Evolutionary conservation across 2,113 vertebrate genomes (phyloP).

Genomic region (Piprites chloris): DNA sequence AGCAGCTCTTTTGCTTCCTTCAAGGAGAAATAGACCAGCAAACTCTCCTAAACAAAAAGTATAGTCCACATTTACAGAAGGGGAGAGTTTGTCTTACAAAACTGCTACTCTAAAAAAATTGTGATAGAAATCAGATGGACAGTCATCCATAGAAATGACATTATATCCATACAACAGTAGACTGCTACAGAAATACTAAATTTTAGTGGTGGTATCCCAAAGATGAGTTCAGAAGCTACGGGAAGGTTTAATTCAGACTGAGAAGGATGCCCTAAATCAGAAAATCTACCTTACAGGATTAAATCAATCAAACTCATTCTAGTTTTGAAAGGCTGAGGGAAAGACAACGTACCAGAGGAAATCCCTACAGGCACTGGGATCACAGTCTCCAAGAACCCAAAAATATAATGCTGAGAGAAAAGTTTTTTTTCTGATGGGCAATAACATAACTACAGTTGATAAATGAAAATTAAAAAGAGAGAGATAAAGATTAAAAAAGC

Average conservation of each 20-base stretch:
- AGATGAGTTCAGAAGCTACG: not conserved
- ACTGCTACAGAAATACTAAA: not conserved
- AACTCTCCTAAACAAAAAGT: not conserved
- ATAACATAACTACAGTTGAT: not conserved
- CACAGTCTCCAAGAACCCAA: not conserved
- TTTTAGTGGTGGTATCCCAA: not conserved
- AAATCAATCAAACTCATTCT: not conserved
- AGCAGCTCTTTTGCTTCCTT: not conserved
- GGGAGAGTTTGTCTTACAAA: not conserved
- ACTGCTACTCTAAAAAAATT: not conserved
- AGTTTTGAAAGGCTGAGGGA: not conserved
- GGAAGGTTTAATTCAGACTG: not conserved
- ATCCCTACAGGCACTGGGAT: not conserved
- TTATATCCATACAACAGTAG: not conserved
- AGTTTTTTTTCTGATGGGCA: not conserved
- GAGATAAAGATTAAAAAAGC: not conserved
- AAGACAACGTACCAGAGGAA: not conserved
- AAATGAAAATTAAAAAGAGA: not conserved
- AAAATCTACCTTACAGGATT: not conserved
- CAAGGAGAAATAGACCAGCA: not conserved
- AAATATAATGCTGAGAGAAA: not conserved
- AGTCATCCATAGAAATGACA: not conserved
- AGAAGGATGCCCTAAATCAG: not conserved
- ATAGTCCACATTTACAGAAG: not conserved
- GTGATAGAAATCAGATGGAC: not conserved